Conservation (phyloP, 2,797 vertebrate species). For the Rhinogobio ventralis region DNA sequence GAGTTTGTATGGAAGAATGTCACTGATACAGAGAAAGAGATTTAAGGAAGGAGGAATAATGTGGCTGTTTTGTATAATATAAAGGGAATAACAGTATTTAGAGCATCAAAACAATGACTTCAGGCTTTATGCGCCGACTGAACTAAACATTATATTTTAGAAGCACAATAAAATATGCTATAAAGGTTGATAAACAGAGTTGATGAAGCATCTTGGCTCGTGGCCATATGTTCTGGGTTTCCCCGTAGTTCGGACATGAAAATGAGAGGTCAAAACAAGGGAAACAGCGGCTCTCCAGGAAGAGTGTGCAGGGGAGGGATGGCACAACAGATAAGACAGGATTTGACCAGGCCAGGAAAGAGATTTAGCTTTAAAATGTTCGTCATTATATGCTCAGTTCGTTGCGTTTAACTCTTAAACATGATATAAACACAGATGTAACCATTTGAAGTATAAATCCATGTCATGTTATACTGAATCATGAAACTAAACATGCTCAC, state of each 20-base stretch:
- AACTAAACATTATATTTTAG: constrained; percentile 16
- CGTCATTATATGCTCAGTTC: constrained; percentile 26
- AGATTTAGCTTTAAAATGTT: constrained; percentile 7
- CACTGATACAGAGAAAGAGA: constrained; percentile 28
- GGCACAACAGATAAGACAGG: constrained; percentile 75
- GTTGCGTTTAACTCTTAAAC: background rate
- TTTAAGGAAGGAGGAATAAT: background rate
- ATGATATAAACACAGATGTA: background rate
- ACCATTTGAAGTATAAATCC: background rate
- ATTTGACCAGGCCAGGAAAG: constrained; percentile 27
- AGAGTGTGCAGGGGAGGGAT: constrained; percentile 74
- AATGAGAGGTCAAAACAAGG: constrained; percentile 56
- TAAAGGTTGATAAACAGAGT: constrained; percentile 28
- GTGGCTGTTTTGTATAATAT: constrained; percentile 1
- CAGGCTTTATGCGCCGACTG: background rate
- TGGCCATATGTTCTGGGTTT: constrained; percentile 54
- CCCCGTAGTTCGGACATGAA: constrained; percentile 57
- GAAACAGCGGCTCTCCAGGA: constrained; percentile 68
- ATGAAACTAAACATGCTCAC: background rate
- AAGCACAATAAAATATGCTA: background rate
- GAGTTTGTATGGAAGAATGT: constrained; percentile 25
- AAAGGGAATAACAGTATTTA: background rate
- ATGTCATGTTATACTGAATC: background rate
- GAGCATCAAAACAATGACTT: background rate
- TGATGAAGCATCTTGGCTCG: constrained; percentile 24